Evolutionary conservation across 2,888 invertebrate genomes (phyloP), one percentile per base, ranked within the genome.

Genomic region (Monoplex corrugatus): DNA sequence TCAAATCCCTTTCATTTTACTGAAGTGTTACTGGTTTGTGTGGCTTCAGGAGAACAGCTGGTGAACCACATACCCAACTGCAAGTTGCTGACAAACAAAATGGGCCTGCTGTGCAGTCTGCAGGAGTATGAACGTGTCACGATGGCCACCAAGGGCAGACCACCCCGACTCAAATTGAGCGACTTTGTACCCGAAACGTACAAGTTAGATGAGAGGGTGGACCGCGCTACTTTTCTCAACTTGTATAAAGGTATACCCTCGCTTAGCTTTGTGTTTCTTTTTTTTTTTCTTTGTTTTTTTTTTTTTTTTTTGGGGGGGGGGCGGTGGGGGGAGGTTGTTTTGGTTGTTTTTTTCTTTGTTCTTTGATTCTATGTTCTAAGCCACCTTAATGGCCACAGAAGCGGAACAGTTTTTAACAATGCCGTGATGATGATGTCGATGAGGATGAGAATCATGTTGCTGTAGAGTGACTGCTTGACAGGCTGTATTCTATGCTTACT

Each of bases 11-110:
- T 10, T 10, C 50, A 50, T 50, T 50, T 50, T 72, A 32, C 72
- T 72, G 72, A 72, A 72, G 6, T 8, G n/a, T 72, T 19, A 8
- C 32, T 78, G 10, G 78, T 78, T 35, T n/a, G 28, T 68, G 68
- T 68, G 68, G 16, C 13, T 57, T 10, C 92, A 96, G 95, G 95
- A 50, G 95, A 95, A 35, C 95, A 95, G 91, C 83, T 96, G 85
- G 95, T 96, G 45, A 96, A 96, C 92, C 95, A 96, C 90, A 94
- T 96, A 28, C 95, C 95, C 16, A 96, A 96, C 92, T 95, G 95
- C 86, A 94, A 94, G 90, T 93, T 96, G 83, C 93, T 96, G 85
- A 96, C 96, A 68, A 96, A 96, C 92, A 96, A 96, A 91, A 92
- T 96, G n/a, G 95, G 96, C n/a, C 93, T 96, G 38, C 93, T 95